These are phyloP conservation scores for Anneissia japonica DNA, from an alignment of 35 echinoderm and acorn worm genomes.

Conservation along the genomic window DNA sequence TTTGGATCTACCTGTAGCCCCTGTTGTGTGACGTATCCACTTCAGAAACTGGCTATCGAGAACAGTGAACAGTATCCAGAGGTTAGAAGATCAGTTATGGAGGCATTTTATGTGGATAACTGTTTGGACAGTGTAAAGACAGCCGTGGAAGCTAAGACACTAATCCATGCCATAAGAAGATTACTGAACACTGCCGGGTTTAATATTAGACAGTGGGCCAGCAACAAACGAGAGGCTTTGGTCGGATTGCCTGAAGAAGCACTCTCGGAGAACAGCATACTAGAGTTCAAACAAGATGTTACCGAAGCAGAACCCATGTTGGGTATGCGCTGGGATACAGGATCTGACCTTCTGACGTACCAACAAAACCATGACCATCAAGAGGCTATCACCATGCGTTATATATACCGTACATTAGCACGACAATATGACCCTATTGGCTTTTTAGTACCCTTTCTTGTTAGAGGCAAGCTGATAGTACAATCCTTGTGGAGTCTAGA, in stretches of 20 bases:
- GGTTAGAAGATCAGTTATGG: background rate
- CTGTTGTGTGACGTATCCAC: conserved; percentile 4
- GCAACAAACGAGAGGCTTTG: background rate
- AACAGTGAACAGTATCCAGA: background rate
- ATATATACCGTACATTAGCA: background rate
- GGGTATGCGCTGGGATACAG: background rate
- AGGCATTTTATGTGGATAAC: conserved; percentile 23
- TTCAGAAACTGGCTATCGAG: background rate
- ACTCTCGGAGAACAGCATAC: background rate
- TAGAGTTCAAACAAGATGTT: background rate
- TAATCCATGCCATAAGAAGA: background rate
- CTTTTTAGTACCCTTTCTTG: background rate
- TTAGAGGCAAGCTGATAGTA: conserved; percentile 1
- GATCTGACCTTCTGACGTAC: background rate
- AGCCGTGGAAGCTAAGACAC: background rate
- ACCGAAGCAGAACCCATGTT: conserved; percentile 19
- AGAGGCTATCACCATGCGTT: background rate
- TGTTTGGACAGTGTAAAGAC: background rate
- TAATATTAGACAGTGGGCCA: conserved; percentile 19
- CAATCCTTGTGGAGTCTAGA: conserved; percentile 7
- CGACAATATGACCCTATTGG: conserved; percentile 11
- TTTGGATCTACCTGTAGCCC: conserved; percentile 18
- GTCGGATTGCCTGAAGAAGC: conserved; percentile 9
- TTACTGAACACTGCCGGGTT: background rate
- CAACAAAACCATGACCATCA: conserved; percentile 1